Evolutionary conservation across 2,888 invertebrate species (phyloP), one percentile per base, ranked within the genome.

Genomic region (Syrista parreyssii): DNA sequence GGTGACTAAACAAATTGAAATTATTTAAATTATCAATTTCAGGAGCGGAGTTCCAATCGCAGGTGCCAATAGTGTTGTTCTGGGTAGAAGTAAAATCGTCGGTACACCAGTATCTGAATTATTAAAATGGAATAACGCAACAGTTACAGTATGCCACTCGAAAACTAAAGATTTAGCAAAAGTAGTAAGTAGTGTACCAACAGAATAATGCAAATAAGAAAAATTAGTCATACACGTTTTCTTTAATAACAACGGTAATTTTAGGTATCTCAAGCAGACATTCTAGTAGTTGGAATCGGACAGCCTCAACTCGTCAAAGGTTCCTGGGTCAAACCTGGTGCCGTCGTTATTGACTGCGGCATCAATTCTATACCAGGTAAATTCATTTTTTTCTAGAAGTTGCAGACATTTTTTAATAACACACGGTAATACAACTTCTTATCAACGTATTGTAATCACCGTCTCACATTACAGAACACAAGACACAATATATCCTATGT

Each of bases 341-440:
- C 99, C 30, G 96, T 99, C 15, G 99, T 99, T 69, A 98, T 99
- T 86, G 99, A 99, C 92, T 99, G 99, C 92, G 99, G 99, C 73
- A 99, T 99, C 85, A 99, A 98, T 92, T 94, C 96, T 4, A 95
- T 98, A 85, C 94, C 96, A 92, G 98, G 97, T 97, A 92, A 86
- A 23, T 23, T 23, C 55, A 55, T 55, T 55, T 40, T 15, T 55
- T 23, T 55, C 23, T 55, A 23, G 2, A 55, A 55, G 9, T 55
- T 55, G 23, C 23, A 9, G 9, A 55, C 23, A 15, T 36, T 40
- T 40, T 40, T 55, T 55, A n/a, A n/a, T 23, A 55, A 55, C 23
- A 23, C 55, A 55, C 55, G 23, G 6, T 55, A 23, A 9, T 55
- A 55, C 23, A 55, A 55, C 55, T 55, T 55, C 55, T 55, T 55